phyloP scores from a whole-genome alignment of 2,888 invertebrate species.

The Sussaba pulchella region DNA sequence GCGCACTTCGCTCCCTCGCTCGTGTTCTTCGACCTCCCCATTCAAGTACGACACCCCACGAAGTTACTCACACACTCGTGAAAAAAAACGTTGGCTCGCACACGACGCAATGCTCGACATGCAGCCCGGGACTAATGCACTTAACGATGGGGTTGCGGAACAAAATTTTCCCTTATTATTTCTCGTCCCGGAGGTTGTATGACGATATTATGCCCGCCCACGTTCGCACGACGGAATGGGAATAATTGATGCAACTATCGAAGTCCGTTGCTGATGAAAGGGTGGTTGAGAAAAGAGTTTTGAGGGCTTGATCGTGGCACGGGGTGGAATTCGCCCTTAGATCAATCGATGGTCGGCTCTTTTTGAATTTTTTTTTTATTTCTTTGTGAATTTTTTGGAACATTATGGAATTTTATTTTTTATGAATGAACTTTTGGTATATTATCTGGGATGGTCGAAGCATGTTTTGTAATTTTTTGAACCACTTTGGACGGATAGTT shows the following conservation, averaged over 20 bases:
- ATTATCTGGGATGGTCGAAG: not conserved
- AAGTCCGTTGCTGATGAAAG: not conserved
- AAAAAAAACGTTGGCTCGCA: not conserved
- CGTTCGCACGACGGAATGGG: not conserved
- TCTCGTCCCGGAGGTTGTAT: no score
- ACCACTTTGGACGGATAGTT: no score
- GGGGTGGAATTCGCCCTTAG: no score
- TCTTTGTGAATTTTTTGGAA: no score
- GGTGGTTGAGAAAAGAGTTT: not conserved
- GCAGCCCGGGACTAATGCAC: conserved; percentile 58
- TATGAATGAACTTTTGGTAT: no score
- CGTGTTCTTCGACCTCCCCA: conserved; percentile 1
- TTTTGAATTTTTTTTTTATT: no score
- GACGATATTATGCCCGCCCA: conserved; percentile 44
- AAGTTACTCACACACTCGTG: conserved; percentile 14
- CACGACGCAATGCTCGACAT: conserved; percentile 28
- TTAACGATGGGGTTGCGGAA: conserved; percentile 61
- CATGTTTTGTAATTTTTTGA: not conserved
- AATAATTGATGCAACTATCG: conserved; percentile 28
- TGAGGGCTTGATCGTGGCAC: no score
- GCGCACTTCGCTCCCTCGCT: conserved; percentile 18
- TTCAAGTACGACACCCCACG: conserved; percentile 45
- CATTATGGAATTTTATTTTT: no score
- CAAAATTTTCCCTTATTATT: conserved; percentile 46
- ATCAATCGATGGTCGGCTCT: no score